Evolutionary conservation across 1,140 invertebrate species (phyloP), one percentile per base, ranked within the genome.

Genomic region (Steinernema khuongi): DNA sequence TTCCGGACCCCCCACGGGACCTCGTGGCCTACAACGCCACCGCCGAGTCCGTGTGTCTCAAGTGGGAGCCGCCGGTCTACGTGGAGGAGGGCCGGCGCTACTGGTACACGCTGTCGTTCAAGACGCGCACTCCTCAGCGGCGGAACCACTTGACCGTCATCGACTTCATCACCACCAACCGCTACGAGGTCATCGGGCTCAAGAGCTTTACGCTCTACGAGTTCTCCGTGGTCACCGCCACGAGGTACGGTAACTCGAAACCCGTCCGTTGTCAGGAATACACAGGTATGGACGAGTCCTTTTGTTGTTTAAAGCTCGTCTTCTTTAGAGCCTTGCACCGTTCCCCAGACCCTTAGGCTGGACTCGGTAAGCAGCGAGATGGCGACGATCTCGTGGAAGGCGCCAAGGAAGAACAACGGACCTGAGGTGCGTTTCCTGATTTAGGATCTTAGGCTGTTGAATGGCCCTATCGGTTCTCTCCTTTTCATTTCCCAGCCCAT

Each of bases 151-250:
- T 73, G n/a, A 85, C 81, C n/a, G 83, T 85, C 0, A 79, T 84
- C 30, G 83, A 84, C 67, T 84, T 84, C 72, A 80, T 84, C 14
- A 82, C 71, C 28, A 80, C 74, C 26, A 84, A 80, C 44, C 73
- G 69, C 29, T 85, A 81, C 68, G 72, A 81, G 67, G 81, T 84
- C 0, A 77, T 60, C 17, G 73, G 73, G 17, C 68, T 84, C 22
- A 85, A 84, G 68, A 81, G 76, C 17, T 84, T 84, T 71, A 82
- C 82, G n/a, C 70, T 83, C n/a, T 84, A 84, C 66, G 83, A 84
- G 70, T 84, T 84, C 68, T 78, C 71, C 70, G 75, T 84, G n/a
- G 72, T 73, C 4, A 84, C 79, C 26, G 81, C 82, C 2, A 84
- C 82, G n/a, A 28, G 75, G 41, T 83, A 75, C 43, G 83, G 83